Evolutionary conservation across 2,113 vertebrate species (phyloP).

Genomic region (Ptychochromis oligacanthus): DNA sequence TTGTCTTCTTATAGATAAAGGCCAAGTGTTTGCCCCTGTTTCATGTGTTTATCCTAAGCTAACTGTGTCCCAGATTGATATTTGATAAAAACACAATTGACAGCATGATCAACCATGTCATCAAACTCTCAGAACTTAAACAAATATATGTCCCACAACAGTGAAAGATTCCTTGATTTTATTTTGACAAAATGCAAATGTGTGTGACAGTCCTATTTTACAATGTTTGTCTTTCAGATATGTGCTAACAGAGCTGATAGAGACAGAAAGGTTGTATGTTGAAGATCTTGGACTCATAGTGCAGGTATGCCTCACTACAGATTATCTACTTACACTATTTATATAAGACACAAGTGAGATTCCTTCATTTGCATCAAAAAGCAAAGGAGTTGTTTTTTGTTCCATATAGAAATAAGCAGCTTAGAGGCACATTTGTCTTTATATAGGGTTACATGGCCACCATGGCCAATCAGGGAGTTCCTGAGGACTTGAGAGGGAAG

Average conservation of each 20-base stretch:
- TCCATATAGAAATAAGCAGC: neutral
- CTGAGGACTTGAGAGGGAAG: constrained; percentile 88
- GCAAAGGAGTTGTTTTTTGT: neutral
- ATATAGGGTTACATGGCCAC: constrained; percentile 87
- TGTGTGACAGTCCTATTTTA: neutral
- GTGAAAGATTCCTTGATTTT: neutral
- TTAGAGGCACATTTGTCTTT: neutral
- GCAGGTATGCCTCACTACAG: constrained; percentile 76
- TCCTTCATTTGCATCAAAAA: neutral
- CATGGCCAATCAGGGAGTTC: constrained; percentile 85
- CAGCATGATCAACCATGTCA: neutral
- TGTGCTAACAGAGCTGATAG: constrained; percentile 88
- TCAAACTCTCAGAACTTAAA: neutral
- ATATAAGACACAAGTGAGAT: neutral
- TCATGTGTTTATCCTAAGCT: neutral
- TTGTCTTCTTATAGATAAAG: neutral
- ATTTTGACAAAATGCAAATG: neutral
- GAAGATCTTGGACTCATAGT: constrained; percentile 89
- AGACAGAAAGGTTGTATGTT: constrained; percentile 90
- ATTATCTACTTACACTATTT: neutral
- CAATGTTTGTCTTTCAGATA: constrained; percentile 76
- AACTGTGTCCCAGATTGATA: neutral
- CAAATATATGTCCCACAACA: too few species aligned
- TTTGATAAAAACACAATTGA: neutral
- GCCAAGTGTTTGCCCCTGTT: neutral